phyloP scores from a whole-genome alignment of 2,113 vertebrate genomes.

The Manacus vitellinus region DNA sequence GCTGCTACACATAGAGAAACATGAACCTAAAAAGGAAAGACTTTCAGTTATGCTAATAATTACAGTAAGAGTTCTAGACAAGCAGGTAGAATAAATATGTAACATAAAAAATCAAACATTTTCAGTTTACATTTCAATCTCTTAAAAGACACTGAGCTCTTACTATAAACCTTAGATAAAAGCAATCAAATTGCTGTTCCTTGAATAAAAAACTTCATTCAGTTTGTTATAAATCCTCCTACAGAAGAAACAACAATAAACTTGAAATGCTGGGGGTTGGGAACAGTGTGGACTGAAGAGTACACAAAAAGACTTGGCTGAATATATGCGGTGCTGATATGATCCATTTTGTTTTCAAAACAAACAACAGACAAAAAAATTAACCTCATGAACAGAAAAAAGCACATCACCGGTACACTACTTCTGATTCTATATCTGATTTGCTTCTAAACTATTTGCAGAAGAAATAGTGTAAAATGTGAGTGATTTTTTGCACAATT shows the following conservation, averaged over 20 bases:
- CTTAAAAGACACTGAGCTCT: slow-evolving; percentile 40
- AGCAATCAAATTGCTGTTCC: slow-evolving; percentile 24
- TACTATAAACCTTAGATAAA: slow-evolving; percentile 47
- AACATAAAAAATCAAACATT: slow-evolving; percentile 40
- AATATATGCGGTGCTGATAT: neutral
- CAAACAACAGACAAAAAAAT: neutral
- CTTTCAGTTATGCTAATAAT: slow-evolving; percentile 62
- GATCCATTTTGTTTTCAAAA: neutral
- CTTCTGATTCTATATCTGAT: neutral
- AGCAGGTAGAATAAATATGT: slow-evolving; percentile 57
- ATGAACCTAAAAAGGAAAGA: slow-evolving; percentile 66
- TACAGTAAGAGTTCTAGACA: slow-evolving; percentile 59
- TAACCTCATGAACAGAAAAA: neutral
- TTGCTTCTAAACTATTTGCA: neutral
- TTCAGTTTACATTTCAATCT: slow-evolving; percentile 42
- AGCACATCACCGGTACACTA: neutral
- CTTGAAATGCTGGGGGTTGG: neutral
- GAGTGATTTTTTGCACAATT: neutral
- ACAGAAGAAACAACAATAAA: slow-evolving; percentile 15
- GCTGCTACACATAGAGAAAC: slow-evolving; percentile 77
- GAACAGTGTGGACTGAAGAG: slow-evolving; percentile 14
- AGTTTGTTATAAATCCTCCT: slow-evolving; percentile 38
- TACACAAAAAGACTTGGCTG: neutral
- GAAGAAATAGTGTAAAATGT: neutral
- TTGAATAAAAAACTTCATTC: slow-evolving; percentile 19